These are phyloP conservation scores for Trissonchulus latispiculum DNA, from an alignment of 2,888 invertebrate genomes.

Conservation along the genomic window DNA sequence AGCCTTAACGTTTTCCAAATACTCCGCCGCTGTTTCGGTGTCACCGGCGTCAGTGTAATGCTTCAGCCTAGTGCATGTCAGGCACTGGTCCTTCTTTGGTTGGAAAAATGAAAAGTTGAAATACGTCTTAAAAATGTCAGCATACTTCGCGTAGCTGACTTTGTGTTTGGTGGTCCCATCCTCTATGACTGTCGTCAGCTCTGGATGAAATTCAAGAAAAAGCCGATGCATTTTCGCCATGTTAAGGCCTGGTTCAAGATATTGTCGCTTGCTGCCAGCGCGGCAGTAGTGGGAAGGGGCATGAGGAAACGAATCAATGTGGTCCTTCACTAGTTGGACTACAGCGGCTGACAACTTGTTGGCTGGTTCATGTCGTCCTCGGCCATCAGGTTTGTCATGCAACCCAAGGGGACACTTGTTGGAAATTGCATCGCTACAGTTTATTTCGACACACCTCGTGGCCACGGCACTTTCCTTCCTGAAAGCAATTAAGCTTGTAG, in stretches of 20 bases:
- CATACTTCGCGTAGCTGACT: background rate
- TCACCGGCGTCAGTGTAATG: background rate
- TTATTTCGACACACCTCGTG: conserved; percentile 1
- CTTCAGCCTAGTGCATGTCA: background rate
- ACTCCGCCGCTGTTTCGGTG: background rate
- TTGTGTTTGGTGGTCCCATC: too few relatives aligned
- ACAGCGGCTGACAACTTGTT: background rate
- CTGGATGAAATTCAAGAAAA: background rate
- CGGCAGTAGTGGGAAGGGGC: background rate
- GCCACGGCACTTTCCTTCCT: background rate
- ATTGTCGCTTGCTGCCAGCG: background rate
- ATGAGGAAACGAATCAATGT: conserved; percentile 1
- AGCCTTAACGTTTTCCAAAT: background rate
- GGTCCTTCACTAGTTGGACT: background rate
- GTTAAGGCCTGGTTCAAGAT: conserved; percentile 1
- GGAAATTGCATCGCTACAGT: too few relatives aligned
- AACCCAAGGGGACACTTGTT: too few relatives aligned
- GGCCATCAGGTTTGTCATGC: background rate
- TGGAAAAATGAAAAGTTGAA: conserved; percentile 9
- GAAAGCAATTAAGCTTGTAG: background rate
- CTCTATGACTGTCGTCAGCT: background rate
- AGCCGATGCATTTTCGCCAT: conserved; percentile 1
- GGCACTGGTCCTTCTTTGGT: conserved; percentile 19
- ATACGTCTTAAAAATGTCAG: background rate
- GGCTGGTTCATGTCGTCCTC: background rate